Evolutionary conservation across 2,113 vertebrate genomes (phyloP).

Genomic region (Electrona antarctica): DNA sequence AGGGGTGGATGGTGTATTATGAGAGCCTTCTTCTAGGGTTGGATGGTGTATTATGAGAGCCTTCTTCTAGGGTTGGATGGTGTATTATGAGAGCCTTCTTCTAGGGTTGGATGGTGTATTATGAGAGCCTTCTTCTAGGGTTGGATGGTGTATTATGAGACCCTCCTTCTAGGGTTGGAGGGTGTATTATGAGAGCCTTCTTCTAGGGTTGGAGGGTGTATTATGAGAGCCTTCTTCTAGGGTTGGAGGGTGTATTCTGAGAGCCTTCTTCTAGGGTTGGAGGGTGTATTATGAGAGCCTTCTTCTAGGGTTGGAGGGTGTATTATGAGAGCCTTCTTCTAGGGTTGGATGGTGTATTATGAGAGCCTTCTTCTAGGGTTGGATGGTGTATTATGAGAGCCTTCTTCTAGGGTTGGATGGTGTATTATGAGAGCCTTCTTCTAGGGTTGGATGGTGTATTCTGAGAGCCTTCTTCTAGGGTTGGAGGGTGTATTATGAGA

Average conservation of each 20-base stretch:
- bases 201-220: constrained; percentile 19
- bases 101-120: constrained; percentile 24
- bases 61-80: constrained; percentile 13
- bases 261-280: constrained; percentile 13
- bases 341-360: constrained; percentile 22
- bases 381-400: constrained; percentile 10
- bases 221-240: constrained; percentile 7
- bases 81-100: constrained; percentile 15
- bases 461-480: constrained; percentile 2
- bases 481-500: constrained; percentile 12
- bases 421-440: constrained; percentile 15
- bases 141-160: constrained; percentile 15
- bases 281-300: constrained; percentile 4
- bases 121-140: constrained; percentile 5
- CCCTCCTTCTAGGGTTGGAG: constrained; percentile 9
- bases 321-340: constrained; percentile 19
- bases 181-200: constrained; percentile 10
- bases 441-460: constrained; percentile 24
- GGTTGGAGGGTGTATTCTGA: constrained; percentile 16
- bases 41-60: constrained; percentile 10
- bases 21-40: constrained; percentile 10
- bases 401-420: constrained; percentile 13
- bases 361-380: constrained; percentile 10
- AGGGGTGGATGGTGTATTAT: constrained; percentile 22
- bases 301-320: constrained; percentile 10